Evolutionary conservation across 2,888 invertebrate genomes (phyloP).

Genomic region (Drosophila mimica): DNA sequence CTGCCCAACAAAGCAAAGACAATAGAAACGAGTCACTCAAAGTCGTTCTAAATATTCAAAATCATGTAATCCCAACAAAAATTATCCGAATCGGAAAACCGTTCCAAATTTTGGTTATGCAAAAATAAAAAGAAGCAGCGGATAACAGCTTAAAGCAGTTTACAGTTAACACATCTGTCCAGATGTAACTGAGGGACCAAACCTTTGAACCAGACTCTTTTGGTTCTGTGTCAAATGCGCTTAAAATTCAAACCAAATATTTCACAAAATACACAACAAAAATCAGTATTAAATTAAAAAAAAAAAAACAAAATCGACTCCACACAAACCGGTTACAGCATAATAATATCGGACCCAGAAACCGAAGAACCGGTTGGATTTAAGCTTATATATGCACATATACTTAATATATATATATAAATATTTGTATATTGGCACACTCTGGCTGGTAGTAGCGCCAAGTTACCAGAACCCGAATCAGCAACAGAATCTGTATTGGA

Average conservation of each 20-base stretch:
- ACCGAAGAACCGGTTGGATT: conserved; percentile 64
- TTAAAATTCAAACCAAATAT: conserved; percentile 66
- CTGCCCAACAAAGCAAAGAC: conserved; percentile 25
- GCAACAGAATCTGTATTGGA: conserved; percentile 9
- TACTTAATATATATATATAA: conserved; percentile 12
- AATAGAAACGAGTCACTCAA: conserved; percentile 4
- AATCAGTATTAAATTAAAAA: conserved; percentile 54
- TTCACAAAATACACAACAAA: conserved; percentile 34
- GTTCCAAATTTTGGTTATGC: conserved; percentile 13
- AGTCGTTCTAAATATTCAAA: not conserved
- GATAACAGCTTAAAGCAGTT: conserved; percentile 16
- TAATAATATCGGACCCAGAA: conserved; percentile 65
- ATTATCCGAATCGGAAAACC: conserved; percentile 8
- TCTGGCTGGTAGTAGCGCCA: conserved; percentile 13
- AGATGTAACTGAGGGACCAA: conserved; percentile 17
- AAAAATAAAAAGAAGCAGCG: not conserved
- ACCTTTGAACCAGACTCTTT: conserved; percentile 25
- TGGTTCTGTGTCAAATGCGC: conserved; percentile 68
- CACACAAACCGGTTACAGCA: conserved; percentile 69
- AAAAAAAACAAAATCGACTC: conserved; percentile 11
- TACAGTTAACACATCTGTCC: conserved; percentile 39
- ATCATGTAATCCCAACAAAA: conserved; percentile 18
- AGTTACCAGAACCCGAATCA: conserved; percentile 14
- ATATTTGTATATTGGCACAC: conserved; percentile 43
- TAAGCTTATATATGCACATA: conserved; percentile 37